Evolutionary conservation across 2,113 vertebrate species (phyloP), one percentile per base, ranked within the genome.

Genomic region (Halichoeres trimaculatus): DNA sequence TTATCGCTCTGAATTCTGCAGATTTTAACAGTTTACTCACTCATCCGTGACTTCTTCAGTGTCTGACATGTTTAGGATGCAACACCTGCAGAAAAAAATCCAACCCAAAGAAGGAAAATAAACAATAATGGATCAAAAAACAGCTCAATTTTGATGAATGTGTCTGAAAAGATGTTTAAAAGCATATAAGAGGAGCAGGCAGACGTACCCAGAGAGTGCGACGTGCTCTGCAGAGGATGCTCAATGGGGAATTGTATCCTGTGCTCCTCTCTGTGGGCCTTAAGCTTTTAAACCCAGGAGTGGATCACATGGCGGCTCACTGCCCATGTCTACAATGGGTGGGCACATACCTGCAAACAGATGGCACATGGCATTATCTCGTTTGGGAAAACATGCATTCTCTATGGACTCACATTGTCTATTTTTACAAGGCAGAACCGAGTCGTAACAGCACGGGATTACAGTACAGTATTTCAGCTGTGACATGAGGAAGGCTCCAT

Each of bases 11-110:
- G 9, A 11, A 20, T 1, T 54, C 8, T 30, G 7, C 34, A 47
- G 26, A 50, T 45, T 55, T 5, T 0, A 56, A 22, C 12, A 2
- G 6, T 63, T n/a, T 73, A 97, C 97, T 98, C 91, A 98, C 97
- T 95, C 96, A 19, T 88, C 85, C 17, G 94, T 87, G 0, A 74
- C 86, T 13, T 96, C 96, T 76, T 97, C 96, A 0, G 89, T 79
- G 81, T 97, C 96, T 0, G 96, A 98, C 97, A 98, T 98, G 84
- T 85, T 91, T 63, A 51, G 17, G 43, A 70, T 10, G 69, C 71
- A 69, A 69, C 62, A 72, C 83, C 91, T 92, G 79, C 19, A 70
- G 62, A 26, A 30, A 24, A 20, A 52, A 81, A 43, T 22, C 22
- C 48, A 23, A 11, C 30, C 30, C 12, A 74, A 45, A 45, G 17